Percentiles rank a stretch among this genome's conserved stretches.
phyloP scores from a whole-genome alignment of 2,888 invertebrate genomes.

The Caenorhabditis macrosperma region DNA sequence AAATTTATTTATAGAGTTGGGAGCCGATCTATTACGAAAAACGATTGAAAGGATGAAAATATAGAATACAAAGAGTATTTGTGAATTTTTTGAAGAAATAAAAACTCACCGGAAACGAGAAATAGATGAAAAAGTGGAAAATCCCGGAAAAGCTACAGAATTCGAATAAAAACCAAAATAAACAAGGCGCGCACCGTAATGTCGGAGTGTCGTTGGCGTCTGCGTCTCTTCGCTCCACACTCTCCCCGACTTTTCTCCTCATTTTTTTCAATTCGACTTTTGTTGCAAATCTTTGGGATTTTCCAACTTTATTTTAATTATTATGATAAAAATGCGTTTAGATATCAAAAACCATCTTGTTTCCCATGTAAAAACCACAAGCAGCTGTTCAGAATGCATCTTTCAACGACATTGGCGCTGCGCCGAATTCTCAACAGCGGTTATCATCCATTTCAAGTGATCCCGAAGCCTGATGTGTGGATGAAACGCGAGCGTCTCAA shows the following conservation, averaged over 20 bases:
- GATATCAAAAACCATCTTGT: not conserved
- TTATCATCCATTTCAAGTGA: slow-evolving; percentile 75
- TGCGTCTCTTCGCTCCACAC: slow-evolving; percentile 12
- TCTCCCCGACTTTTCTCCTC: not conserved
- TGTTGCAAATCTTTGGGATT: not conserved
- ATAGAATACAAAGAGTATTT: too few relatives aligned
- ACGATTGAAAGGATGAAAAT: too few relatives aligned
- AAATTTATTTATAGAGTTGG: too few relatives aligned
- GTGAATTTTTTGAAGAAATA: not conserved
- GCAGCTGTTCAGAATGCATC: slow-evolving; percentile 54
- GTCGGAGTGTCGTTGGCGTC: slow-evolving; percentile 35
- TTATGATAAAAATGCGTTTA: too few relatives aligned
- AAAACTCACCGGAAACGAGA: not conserved
- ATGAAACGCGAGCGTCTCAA: slow-evolving; percentile 73
- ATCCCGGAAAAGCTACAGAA: slow-evolving; percentile 6
- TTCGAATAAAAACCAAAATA: slow-evolving; percentile 20
- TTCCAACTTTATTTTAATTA: not conserved
- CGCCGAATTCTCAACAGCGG: slow-evolving; percentile 77
- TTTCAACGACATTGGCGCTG: slow-evolving; percentile 54
- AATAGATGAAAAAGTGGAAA: not conserved
- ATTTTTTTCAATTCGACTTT: not conserved
- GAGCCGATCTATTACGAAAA: too few relatives aligned
- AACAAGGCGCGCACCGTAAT: slow-evolving; percentile 18
- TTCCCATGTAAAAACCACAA: too few relatives aligned
- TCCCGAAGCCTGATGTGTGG: slow-evolving; percentile 78